Base-by-base conservation (phyloP, 2,888 invertebrate genomes). In the Schizaphis graminum region DNA sequence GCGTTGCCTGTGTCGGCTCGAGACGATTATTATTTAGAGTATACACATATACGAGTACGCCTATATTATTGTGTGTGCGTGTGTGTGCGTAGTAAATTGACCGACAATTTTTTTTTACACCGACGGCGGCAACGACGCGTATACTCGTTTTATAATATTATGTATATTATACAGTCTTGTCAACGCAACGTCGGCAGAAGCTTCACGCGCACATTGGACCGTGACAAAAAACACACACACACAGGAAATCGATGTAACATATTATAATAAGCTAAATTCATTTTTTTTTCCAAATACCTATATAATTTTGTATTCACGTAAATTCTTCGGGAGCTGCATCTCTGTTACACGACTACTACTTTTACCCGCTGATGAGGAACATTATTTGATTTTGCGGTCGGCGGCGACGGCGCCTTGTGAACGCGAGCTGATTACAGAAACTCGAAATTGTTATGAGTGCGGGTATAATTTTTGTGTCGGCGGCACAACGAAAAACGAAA, bases 381-480 rank as follows among this genome's bases (percentile, higher is more conserved):
- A 57, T 94, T 94, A 94, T 94, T 94, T 91, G 94, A 94, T 94
- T 94, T 94, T 94, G 94, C 94, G 94, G 93, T 90, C 61, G 93
- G 57, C 89, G 56, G 56, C 91, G 91, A 57, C 87, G 89, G 89
- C 90, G 89, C 89, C 84, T 88, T 77, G 89, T 77, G 84, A 47
- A 89, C 89, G 56, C 89, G 47, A 44, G 67, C 88, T 93, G 88
- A 91, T 94, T 93, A 77, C 85, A 94, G 94, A 94, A 61, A 86
- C 91, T 53, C 92, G 53, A n/a, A 92, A 92, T 35, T 13, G 88
- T 35, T 13, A 8, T 35, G 21, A 26, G 91, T 10, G 87, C 3
- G 49, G 49, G 41, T 89, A 56, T 57, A 61, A 90, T 90, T 90
- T 85, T 90, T 21, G 85, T 90, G 90, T 61, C 90, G 93, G 90